These are phyloP conservation scores for Dilophus febrilis DNA, from an alignment of 2,888 invertebrate genomes.

Conservation along the genomic window DNA sequence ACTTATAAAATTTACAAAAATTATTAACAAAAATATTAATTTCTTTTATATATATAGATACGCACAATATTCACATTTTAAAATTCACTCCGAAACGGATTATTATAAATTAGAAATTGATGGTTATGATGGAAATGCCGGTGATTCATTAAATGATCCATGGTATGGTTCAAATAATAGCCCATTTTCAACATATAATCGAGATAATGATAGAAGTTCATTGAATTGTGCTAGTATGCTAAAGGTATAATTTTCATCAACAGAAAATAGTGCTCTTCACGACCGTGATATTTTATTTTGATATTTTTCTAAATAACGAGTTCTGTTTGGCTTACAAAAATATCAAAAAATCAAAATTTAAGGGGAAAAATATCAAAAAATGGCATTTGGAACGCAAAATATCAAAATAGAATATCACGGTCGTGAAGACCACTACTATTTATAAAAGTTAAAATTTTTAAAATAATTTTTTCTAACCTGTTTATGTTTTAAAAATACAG, in stretches of 20 bases:
- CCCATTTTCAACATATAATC: conserved; percentile 83
- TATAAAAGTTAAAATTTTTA: too few species aligned
- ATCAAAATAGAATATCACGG: too few species aligned
- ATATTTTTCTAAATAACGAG: too few species aligned
- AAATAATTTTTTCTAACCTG: too few species aligned
- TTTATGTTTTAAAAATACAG: too few species aligned
- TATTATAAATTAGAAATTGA: conserved; percentile 85
- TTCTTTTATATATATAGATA: conserved; percentile 41
- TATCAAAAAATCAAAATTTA: too few species aligned
- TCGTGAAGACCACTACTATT: too few species aligned
- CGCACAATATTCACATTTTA: conserved; percentile 81
- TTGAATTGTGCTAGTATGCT: conserved; percentile 85
- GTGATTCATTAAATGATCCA: conserved; percentile 80
- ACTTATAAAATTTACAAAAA: neutral
- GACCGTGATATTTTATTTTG: too few species aligned
- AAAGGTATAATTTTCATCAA: conserved; percentile 42
- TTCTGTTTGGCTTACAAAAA: too few species aligned
- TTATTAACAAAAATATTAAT: neutral
- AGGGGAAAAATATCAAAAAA: neutral
- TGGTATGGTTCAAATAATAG: conserved; percentile 91
- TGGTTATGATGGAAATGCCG: conserved; percentile 80
- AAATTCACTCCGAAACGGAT: conserved; percentile 80
- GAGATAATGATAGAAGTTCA: conserved; percentile 80
- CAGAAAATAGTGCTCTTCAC: too few species aligned
- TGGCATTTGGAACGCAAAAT: too few species aligned